Evolutionary conservation across 2,888 invertebrate genomes (phyloP).

Genomic region (Lycophotia porphyrea): DNA sequence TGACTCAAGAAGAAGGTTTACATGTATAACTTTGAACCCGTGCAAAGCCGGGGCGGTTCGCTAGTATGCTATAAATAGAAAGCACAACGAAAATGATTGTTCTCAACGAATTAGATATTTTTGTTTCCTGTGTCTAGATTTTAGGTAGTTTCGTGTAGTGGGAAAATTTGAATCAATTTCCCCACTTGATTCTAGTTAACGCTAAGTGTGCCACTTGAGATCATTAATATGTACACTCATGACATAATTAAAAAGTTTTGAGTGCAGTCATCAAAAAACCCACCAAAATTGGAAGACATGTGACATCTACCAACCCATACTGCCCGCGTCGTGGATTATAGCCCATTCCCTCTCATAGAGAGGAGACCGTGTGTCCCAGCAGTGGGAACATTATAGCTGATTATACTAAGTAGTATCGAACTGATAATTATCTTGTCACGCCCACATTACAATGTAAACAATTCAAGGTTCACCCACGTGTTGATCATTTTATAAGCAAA

Average conservation of each 20-base stretch:
- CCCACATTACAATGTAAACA: conserved; percentile 15
- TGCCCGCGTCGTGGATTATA: no score
- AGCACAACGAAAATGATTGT: no score
- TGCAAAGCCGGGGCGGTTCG: no score
- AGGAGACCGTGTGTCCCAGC: no score
- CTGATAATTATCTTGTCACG: conserved; percentile 7
- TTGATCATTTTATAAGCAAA: background rate
- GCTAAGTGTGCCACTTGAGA: conserved; percentile 5
- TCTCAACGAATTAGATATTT: background rate
- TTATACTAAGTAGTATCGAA: conserved; percentile 2
- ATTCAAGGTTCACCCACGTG: background rate
- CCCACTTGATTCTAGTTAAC: background rate
- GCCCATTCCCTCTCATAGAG: no score
- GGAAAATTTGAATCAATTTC: background rate
- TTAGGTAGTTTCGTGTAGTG: background rate
- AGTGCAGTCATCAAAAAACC: no score
- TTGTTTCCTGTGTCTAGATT: background rate
- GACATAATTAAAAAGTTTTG: background rate
- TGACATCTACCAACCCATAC: no score
- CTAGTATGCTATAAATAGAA: no score
- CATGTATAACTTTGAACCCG: no score
- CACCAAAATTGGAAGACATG: no score
- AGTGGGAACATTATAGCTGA: no score
- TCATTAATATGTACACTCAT: background rate
- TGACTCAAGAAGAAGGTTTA: no score